Percentiles rank a stretch among this genome's conserved stretches.
Conservation (phyloP, 2,113 vertebrate genomes). For the Laterallus jamaicensis region DNA sequence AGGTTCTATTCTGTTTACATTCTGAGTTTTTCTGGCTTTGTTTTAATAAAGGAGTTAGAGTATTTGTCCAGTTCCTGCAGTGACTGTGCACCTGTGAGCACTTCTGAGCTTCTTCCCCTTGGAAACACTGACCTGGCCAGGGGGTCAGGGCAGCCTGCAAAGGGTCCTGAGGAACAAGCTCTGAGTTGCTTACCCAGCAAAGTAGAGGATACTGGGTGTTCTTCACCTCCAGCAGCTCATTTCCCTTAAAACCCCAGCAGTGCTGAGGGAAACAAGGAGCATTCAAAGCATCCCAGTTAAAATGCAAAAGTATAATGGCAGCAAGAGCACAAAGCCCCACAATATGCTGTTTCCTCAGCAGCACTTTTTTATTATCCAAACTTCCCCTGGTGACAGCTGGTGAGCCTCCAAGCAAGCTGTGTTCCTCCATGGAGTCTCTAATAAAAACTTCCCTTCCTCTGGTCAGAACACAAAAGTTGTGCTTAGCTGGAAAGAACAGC, state of each 20-base stretch:
- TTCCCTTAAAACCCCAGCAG: background rate
- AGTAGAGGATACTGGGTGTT: background rate
- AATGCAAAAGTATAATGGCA: background rate
- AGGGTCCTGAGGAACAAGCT: background rate
- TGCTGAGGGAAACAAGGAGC: background rate
- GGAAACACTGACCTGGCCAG: too few species aligned
- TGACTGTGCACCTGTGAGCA: background rate
- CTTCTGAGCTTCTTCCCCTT: too few species aligned
- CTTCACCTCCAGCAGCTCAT: background rate
- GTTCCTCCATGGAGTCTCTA: background rate
- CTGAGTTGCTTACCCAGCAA: background rate
- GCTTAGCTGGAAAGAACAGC: background rate
- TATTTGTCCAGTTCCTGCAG: background rate
- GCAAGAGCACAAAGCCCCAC: background rate
- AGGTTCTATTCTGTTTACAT: background rate
- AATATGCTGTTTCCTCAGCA: background rate
- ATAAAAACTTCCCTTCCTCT: background rate
- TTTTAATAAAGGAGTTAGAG: slow-evolving; percentile 26
- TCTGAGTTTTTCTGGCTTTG: background rate
- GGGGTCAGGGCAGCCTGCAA: background rate
- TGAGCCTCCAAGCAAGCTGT: background rate
- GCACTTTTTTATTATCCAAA: too few species aligned
- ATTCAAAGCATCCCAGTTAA: background rate
- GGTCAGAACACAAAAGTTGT: background rate
- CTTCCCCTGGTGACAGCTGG: background rate